Conservation (phyloP, 2,888 invertebrate species). For the Plagodis dolabraria region DNA sequence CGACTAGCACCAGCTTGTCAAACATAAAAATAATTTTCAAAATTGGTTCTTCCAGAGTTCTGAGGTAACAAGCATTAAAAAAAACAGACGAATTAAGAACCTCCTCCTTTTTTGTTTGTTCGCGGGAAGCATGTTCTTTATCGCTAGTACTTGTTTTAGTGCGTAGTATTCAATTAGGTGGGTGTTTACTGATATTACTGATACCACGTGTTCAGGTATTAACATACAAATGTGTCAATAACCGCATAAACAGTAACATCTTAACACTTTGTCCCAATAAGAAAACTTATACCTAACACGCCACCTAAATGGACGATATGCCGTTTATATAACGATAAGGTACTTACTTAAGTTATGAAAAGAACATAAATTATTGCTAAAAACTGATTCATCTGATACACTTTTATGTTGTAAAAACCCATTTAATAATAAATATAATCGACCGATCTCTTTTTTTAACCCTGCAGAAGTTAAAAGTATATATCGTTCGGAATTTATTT, state of each 20-base stretch:
- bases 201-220: slow-evolving; percentile 37
- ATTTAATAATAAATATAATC: neutral
- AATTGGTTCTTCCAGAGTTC: too few species aligned
- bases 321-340: neutral
- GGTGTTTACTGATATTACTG: slow-evolving; percentile 28
- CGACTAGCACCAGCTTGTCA: too few species aligned
- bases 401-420: slow-evolving; percentile 23
- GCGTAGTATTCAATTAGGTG: slow-evolving; percentile 20
- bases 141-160: slow-evolving; percentile 2
- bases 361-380: neutral
- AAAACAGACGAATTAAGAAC: too few species aligned
- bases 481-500: too few species aligned
- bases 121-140: neutral
- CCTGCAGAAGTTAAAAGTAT: too few species aligned
- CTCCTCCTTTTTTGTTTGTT: too few species aligned
- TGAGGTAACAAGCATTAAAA: too few species aligned
- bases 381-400: slow-evolving; percentile 14
- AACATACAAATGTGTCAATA: slow-evolving; percentile 25
- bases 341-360: neutral
- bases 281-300: too few species aligned
- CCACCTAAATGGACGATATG: too few species aligned
- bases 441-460: too few species aligned
- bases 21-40: too few species aligned
- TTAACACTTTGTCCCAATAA: neutral
- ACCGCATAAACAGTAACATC: neutral